These are phyloP conservation scores for Lepidocolaptes lacrymiger DNA, from an alignment of 2,797 vertebrate genomes.

Conservation along the genomic window DNA sequence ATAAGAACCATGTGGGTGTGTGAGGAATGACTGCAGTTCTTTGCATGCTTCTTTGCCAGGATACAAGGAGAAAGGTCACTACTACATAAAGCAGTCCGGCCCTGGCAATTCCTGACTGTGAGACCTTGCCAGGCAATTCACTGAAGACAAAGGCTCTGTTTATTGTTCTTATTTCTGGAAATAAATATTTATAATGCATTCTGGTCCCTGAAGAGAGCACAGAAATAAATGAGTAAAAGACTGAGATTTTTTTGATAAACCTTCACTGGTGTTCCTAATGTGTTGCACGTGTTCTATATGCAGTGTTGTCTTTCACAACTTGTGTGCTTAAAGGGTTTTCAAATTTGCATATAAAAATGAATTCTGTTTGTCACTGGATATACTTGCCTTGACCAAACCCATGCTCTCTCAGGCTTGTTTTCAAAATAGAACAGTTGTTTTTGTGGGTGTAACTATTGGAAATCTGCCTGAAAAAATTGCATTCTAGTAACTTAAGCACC, in stretches of 20 bases:
- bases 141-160: neutral
- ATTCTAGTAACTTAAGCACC: neutral
- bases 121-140: neutral
- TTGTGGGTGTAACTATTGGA: neutral
- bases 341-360: constrained; percentile 27
- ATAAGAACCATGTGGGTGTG: constrained; percentile 40
- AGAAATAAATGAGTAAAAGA: neutral
- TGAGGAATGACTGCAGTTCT: neutral
- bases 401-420: neutral
- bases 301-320: neutral
- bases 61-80: neutral
- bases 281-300: accelerated
- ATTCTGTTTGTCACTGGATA: constrained; percentile 28
- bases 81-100: neutral
- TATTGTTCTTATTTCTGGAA: neutral
- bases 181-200: neutral
- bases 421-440: constrained; percentile 35
- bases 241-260: constrained; percentile 13
- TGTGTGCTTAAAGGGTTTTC: neutral
- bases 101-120: neutral
- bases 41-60: neutral
- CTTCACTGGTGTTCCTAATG: neutral
- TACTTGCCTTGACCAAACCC: neutral
- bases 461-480: neutral
- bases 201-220: neutral